Percentiles rank a stretch among this genome's conserved stretches.
phyloP scores from a whole-genome alignment of 2,888 invertebrate genomes.

The Agrochola lota region DNA sequence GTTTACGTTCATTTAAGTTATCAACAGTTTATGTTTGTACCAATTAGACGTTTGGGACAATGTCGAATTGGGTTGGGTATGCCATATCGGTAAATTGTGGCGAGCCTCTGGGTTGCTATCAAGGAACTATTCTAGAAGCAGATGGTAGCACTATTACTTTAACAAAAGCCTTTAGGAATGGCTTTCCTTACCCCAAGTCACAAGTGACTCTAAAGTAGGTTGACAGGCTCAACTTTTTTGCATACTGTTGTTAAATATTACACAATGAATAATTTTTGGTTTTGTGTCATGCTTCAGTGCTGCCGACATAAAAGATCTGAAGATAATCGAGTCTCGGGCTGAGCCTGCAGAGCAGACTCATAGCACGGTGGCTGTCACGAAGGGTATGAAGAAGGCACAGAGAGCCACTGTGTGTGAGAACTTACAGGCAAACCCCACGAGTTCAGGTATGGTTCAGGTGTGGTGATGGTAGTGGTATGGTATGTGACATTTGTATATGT shows the following conservation, averaged over 20 bases:
- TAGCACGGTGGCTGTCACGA: conserved; percentile 84
- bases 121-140: conserved; percentile 94
- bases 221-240: background rate
- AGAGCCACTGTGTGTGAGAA: conserved; percentile 85
- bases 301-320: conserved; percentile 93
- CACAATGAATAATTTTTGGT: background rate
- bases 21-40: conserved; percentile 13
- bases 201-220: conserved; percentile 88
- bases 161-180: conserved; percentile 95
- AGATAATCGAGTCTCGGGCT: conserved; percentile 93
- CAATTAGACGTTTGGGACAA: conserved; percentile 64
- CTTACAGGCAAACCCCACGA: conserved; percentile 81
- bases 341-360: conserved; percentile 79
- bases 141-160: conserved; percentile 94
- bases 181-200: conserved; percentile 90
- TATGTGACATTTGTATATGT: background rate
- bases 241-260: background rate
- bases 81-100: conserved; percentile 96
- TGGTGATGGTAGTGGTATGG: too few relatives aligned
- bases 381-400: conserved; percentile 77
- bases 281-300: conserved; percentile 88
- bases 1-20: conserved; percentile 2
- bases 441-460: conserved; percentile 66
- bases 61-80: conserved; percentile 93
- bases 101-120: conserved; percentile 94